Base-by-base conservation (phyloP, 2,888 invertebrate species). In the Drosophila anomalipes region DNA sequence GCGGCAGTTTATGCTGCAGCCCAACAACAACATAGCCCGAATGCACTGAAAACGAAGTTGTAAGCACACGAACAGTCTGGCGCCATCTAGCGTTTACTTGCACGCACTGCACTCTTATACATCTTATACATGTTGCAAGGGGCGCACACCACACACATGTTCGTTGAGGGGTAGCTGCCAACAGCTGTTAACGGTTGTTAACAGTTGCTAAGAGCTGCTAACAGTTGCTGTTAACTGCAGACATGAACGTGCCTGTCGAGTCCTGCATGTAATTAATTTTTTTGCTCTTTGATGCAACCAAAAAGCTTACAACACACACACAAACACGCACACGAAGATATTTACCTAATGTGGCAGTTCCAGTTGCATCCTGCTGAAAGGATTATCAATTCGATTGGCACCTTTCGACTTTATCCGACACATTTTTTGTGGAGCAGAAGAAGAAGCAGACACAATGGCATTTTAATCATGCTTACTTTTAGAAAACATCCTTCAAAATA, bases 61-160 rank as follows among this genome's bases (percentile, higher is more conserved):
- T 3, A 5, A 12, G 5, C 19, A 16, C 28, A 56, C 64, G 66
- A 62, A 4, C 14, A 16, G 2, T 0, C 4, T 80, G 62, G 67
- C 81, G 33, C 74, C 83, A 77, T 63, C 83, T 82, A 58, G 28
- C 47, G 83, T 12, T 3, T 10, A 14, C 3, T 3, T 1, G 12
- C 0, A 0, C 3, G 73, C 12, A 80, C 78, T 70, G 22, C 66
- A 33, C 22, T 81, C 82, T 83, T 82, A 83, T 82, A 82, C 81
- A 61, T 26, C 79, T 71, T 1, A 16, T 60, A 16, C 19, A 62
- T 37, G 81, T 77, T 77, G 49, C 57, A 47, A 16, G 41, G 22
- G 10, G 32, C 37, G 3, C 26, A 12, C 51, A 52, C 10, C n/a
- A 10, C 22, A 52, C 30, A 14, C 53, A 19, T 41, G 82, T 62